A percentile compares a stretch with the other conserved stretches of the same genome.
These are phyloP conservation scores for Drosophila subobscura DNA, from an alignment of 1,140 invertebrate genomes.

Conservation along the genomic window DNA sequence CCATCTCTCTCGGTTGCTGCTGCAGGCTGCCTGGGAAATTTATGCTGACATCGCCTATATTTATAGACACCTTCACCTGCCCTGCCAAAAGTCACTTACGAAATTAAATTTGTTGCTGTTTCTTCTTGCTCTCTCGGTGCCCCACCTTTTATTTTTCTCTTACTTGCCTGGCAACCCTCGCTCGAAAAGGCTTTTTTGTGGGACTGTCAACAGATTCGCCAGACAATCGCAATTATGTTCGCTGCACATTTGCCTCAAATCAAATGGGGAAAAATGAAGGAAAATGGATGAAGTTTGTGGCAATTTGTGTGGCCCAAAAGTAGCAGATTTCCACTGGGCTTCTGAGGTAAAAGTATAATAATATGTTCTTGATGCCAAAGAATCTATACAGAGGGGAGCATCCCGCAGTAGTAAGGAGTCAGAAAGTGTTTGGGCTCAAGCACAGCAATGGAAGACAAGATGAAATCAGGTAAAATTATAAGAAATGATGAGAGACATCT, in stretches of 20 bases:
- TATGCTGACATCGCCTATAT: constrained; percentile 71
- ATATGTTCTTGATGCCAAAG: no score
- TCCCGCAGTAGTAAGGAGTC: no score
- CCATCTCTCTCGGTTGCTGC: not conserved
- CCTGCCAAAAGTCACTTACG: constrained; percentile 75
- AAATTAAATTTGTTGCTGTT: constrained; percentile 69
- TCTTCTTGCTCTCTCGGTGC: not conserved
- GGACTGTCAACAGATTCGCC: constrained; percentile 32
- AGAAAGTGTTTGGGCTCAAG: no score
- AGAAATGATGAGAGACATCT: no score
- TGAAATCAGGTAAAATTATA: not conserved
- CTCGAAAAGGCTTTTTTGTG: constrained; percentile 24
- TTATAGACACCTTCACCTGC: constrained; percentile 77
- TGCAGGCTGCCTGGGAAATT: constrained; percentile 42
- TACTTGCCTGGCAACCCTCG: constrained; percentile 6
- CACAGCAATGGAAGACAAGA: no score
- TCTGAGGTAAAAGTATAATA: not conserved
- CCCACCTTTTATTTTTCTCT: not conserved
- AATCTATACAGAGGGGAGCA: no score
- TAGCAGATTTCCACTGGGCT: not conserved
- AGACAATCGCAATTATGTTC: constrained; percentile 26
- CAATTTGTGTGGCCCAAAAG: not conserved
- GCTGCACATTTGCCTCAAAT: constrained; percentile 21
- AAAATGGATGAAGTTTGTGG: constrained; percentile 27
- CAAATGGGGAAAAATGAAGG: not conserved